Evolutionary conservation across 2,888 invertebrate species (phyloP).

Genomic region (Lasioglossum oenotherae): DNA sequence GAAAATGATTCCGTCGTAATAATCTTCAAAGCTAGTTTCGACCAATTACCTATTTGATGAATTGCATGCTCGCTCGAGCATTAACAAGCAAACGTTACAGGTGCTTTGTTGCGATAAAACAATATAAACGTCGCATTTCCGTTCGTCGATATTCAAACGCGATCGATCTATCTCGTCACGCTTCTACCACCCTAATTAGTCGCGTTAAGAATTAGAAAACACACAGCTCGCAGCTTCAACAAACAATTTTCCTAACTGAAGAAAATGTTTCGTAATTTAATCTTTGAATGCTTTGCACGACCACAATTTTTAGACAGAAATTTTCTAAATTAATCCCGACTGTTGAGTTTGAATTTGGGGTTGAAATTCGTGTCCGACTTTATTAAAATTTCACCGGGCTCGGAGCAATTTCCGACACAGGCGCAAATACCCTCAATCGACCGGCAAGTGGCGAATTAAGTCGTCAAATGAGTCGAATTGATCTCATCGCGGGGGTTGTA

Average conservation of each 20-base stretch:
- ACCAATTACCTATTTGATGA: slow-evolving; percentile 5
- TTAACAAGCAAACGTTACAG: background rate
- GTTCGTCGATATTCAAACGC: background rate
- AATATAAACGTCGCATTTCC: background rate
- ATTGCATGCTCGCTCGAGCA: slow-evolving; percentile 9
- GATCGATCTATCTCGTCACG: background rate
- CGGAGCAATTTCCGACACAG: background rate
- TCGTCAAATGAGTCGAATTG: slow-evolving; percentile 17
- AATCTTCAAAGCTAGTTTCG: slow-evolving; percentile 4
- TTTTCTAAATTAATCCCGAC: background rate
- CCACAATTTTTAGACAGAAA: too few species aligned
- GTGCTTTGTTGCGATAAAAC: background rate
- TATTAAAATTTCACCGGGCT: background rate
- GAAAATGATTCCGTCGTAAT: slow-evolving; percentile 25
- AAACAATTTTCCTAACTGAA: background rate
- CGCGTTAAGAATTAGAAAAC: background rate
- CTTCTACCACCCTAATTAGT: background rate
- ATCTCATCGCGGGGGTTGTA: slow-evolving; percentile 10
- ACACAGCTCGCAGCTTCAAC: too few species aligned
- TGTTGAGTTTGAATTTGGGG: background rate
- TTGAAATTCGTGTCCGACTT: background rate
- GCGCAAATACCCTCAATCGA: slow-evolving; percentile 1
- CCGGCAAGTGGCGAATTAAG: slow-evolving; percentile 26
- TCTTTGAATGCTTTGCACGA: background rate
- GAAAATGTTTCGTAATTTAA: background rate